Evolutionary conservation across 2,888 invertebrate genomes (phyloP), one percentile per base, ranked within the genome.

Genomic region (Antitype chi): DNA sequence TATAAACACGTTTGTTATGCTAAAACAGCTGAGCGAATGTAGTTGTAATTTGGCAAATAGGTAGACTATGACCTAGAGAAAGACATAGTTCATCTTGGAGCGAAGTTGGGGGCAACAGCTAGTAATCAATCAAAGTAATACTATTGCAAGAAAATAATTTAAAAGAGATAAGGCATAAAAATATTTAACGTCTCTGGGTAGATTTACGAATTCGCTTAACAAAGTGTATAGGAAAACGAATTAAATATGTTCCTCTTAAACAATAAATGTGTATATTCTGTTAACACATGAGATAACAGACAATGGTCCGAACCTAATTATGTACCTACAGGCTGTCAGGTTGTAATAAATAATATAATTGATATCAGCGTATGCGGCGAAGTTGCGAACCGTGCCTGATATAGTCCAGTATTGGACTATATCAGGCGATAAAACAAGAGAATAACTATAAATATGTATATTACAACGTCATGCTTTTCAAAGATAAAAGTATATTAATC

Each of bases 291-390:
- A 66, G 66, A 71, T 55, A 43, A 17, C 7, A 71, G 68, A 53
- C 23, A 69, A 23, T 53, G n/a, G 11, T n/a, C 17, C 13, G 17
- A 43, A 38, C 38, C n/a, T n/a, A n/a, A n/a, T n/a, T n/a, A n/a
- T n/a, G n/a, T n/a, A 23, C 7, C 5, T 3, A 47, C n/a, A 55
- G 47, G 15, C n/a, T 25, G 23, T 59, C 7, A 57, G 59, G 25
- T 74, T 71, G 71, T 70, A 17, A 57, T 59, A 32, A 70, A 38
- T 32, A 49, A 49, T 59, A 38, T n/a, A 49, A 49, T 59, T 25
- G 28, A 49, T 71, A 74, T 23, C 17, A 25, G 20, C 73, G n/a
- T 20, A 55, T 47, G 59, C 49, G 55, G 28, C 6, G 28, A 23
- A 32, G 9, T 15, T 28, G 5, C 2, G 15, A 28, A 52, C 15